Base-by-base conservation (phyloP, 2,888 invertebrate genomes). In the Arrhopalites spinosus region DNA sequence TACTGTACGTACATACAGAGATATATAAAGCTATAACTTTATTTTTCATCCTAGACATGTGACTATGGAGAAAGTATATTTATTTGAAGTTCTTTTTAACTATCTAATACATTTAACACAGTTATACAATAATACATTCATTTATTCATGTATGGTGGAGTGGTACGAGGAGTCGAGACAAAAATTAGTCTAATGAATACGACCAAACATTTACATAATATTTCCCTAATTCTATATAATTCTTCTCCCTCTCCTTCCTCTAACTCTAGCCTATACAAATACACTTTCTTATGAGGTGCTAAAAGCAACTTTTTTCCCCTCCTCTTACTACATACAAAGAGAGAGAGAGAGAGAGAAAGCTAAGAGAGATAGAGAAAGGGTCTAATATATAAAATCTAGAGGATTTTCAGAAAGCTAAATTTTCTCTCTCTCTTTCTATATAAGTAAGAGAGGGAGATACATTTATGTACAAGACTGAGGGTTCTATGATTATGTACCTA, bases 131-230 rank as follows among this genome's bases (percentile, higher is more conserved):
- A 59, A 2, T 59, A 13, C 59, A 36, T 36, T 59, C 59, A 59
- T 59, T 15, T 25, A 50, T 50, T 59, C 59, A 25, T 27, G 25
- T 59, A 25, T 5, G 5, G 23, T 25, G 25, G 2, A 3, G 23
- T 59, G 11, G 23, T 7, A 23, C 3, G 25, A 36, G 36, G 36
- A 23, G 25, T 59, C 59, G 25, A 59, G 59, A 59, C 59, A 59
- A 59, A 59, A 59, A 59, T 43, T 64, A 64, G 43, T 64, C 30
- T 64, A 64, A 30, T 64, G 64, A 43, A 64, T 43, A 30, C 43
- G 64, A 64, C 43, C 13, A 64, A 64, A 64, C 59, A 66, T 66
- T 66, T 66, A 66, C 66, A 66, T 66, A 64, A 20, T 64, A 66
- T 43, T 23, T 66, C 45, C 8, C 66, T 66, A 66, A 43, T 66